Evolutionary conservation across 2,888 invertebrate species (phyloP).

Genomic region (Diachrysia chrysitis): DNA sequence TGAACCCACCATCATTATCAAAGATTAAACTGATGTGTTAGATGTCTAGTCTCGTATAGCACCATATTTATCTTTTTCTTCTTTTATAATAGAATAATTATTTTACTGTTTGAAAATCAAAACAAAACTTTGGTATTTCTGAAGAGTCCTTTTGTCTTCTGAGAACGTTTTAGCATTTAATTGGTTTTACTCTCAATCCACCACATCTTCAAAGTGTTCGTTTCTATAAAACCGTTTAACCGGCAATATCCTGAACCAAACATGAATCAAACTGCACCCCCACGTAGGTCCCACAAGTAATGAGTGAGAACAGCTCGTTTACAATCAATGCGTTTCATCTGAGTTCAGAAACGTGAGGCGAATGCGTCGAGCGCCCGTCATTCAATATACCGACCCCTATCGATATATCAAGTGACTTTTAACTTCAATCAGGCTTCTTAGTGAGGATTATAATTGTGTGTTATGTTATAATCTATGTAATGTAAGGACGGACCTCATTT

Average conservation of each 20-base stretch:
- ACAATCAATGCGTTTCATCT: conserved; percentile 70
- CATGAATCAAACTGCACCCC: conserved; percentile 37
- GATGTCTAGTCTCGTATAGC: no score
- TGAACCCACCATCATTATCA: no score
- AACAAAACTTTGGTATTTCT: no score
- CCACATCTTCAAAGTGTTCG: background rate
- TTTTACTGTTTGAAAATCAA: no score
- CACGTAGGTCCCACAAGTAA: conserved; percentile 52
- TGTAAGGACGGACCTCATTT: no score
- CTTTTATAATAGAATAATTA: no score
- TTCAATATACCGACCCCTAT: conserved; percentile 45
- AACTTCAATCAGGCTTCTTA: conserved; percentile 10
- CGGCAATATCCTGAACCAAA: background rate
- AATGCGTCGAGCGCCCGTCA: conserved; percentile 58
- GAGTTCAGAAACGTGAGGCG: conserved; percentile 62
- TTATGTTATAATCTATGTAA: background rate
- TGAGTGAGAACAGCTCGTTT: conserved; percentile 60
- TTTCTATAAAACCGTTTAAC: background rate
- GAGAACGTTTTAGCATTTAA: no score
- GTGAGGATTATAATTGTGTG: no score
- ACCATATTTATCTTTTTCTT: no score
- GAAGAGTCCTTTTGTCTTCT: no score
- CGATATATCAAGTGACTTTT: conserved; percentile 39
- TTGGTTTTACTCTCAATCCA: background rate
- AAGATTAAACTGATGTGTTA: no score